These are phyloP conservation scores for Pocillopora grandis DNA, from an alignment of 92 coral and sea anemone genomes.

Conservation along the genomic window DNA sequence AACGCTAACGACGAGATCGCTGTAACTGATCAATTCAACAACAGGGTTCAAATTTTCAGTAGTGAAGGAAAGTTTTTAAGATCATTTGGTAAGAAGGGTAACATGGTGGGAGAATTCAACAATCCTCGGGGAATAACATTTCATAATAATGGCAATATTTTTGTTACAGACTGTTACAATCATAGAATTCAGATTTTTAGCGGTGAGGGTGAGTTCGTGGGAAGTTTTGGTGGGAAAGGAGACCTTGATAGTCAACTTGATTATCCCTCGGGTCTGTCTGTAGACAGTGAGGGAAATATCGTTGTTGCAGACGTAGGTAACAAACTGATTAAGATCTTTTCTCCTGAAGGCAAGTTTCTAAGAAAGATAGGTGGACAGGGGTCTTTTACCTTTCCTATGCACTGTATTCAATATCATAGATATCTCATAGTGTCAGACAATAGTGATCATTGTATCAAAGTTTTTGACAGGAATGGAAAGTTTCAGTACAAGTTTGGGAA, in stretches of 20 bases:
- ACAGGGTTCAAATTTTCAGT: not conserved
- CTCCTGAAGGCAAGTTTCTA: slow-evolving; percentile 13
- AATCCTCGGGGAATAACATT: not conserved
- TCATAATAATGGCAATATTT: slow-evolving; percentile 16
- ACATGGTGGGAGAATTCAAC: not conserved
- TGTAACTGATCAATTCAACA: not conserved
- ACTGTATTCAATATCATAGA: not conserved
- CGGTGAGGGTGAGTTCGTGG: slow-evolving; percentile 2
- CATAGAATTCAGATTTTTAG: slow-evolving; percentile 2
- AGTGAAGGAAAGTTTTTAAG: not conserved
- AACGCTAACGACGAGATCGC: not conserved
- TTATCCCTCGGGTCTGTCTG: not conserved
- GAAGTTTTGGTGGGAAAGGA: not conserved
- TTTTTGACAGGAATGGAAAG: not conserved
- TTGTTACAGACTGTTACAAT: not conserved
- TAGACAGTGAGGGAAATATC: not conserved
- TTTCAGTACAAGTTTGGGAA: slow-evolving; percentile 7
- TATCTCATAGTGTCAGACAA: slow-evolving; percentile 2
- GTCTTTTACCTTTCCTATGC: not conserved
- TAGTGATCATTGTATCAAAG: not conserved
- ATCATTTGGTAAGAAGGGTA: not conserved
- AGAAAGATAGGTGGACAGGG: not conserved
- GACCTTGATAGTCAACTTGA: not conserved
- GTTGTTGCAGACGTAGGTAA: slow-evolving; percentile 5
- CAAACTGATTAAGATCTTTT: slow-evolving; percentile 12